Evolutionary conservation across 2,113 vertebrate species (phyloP).

Genomic region (Osmerus mordax): DNA sequence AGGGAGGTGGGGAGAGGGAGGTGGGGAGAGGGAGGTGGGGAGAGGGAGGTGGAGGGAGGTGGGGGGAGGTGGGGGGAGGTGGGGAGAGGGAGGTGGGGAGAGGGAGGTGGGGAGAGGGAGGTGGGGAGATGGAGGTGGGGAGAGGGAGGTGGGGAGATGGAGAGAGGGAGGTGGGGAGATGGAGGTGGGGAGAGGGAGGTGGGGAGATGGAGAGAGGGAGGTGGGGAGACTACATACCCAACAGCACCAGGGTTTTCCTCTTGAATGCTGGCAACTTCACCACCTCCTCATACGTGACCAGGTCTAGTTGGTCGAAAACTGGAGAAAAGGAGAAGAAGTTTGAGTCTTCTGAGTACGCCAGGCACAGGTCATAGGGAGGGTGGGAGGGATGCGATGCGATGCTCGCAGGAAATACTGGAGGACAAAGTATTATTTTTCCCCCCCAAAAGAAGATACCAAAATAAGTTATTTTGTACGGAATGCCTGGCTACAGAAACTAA

Average conservation of each 20-base stretch:
- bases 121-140: not conserved
- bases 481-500: too few relatives aligned
- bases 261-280: constrained; percentile 90
- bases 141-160: not conserved
- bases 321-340: constrained; percentile 53
- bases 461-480: too few relatives aligned
- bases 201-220: not conserved
- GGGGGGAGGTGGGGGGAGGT: too few relatives aligned
- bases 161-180: not conserved
- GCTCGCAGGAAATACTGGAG: too few relatives aligned
- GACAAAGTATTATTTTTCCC: too few relatives aligned
- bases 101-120: not conserved
- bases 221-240: constrained; percentile 71
- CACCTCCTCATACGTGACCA: constrained; percentile 92
- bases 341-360: not conserved
- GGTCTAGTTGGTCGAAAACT: constrained; percentile 96
- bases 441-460: too few relatives aligned
- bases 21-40: too few relatives aligned
- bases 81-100: too few relatives aligned
- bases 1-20: too few relatives aligned
- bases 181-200: constrained; percentile 30
- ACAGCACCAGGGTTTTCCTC: constrained; percentile 89
- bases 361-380: not conserved
- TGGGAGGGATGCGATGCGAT: not conserved
- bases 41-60: too few relatives aligned